Base-by-base conservation (phyloP, 2,797 vertebrate species). In the Oceanodroma leucorhoa region DNA sequence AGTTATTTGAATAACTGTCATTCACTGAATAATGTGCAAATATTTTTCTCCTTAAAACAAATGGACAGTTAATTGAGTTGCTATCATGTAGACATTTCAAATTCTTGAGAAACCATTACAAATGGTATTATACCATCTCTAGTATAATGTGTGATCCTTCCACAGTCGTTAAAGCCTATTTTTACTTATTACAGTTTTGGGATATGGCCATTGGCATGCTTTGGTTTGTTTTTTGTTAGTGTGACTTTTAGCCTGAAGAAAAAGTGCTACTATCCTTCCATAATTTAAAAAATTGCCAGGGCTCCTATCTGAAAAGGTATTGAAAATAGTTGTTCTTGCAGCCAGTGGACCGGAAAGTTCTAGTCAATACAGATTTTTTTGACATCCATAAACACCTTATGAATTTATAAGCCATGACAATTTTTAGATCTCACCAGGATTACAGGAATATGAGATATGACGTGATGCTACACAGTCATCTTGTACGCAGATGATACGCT, bases 31-130 rank as follows among this genome's bases (percentile, higher is more conserved):
- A 76, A 87, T 11, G 46, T 58, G 50, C 64, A 92, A 77, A 75
- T 86, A 83, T 41, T 76, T 53, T 34, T 87, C 48, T 91, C 30
- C 29, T 87, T 81, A 85, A 90, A 91, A 73, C 78, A 93, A 91
- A 72, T 32, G n/a, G 55, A 24, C 9, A 53, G 26, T 14, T 62
- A 82, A 84, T 66, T 51, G 48, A 80, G 26, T 65, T 77, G 53
- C 34, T 71, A 17, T 69, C n/a, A 32, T 14, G 45, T 45, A 41
- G 43, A 48, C 24, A 57, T 46, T 61, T 88, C 38, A 72, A 80
- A 78, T 81, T 83, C 22, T 69, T 86, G 57, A 77, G 57, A 93
- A 92, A 70, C 18, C 3, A 3, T 61, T 78, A 50, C 17, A 71
- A 65, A 60, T 57, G 40, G 19, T 38, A 40, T 62, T 41, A 26